These are phyloP conservation scores for Vidua chalybeata DNA, from an alignment of 2,113 vertebrate species.

Conservation along the genomic window DNA sequence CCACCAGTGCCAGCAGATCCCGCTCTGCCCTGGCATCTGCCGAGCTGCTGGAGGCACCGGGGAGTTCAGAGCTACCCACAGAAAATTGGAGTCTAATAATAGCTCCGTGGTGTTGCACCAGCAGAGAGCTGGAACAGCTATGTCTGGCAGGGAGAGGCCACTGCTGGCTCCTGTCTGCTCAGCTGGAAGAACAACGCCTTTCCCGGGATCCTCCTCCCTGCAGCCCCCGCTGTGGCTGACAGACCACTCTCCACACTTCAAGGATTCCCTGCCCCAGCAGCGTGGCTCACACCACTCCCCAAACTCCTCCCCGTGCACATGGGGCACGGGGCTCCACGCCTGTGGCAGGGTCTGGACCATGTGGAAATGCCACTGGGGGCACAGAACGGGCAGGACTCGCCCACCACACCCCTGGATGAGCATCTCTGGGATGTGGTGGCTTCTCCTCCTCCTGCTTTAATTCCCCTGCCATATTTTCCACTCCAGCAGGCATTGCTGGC, in stretches of 20 bases:
- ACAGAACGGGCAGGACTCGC: background rate
- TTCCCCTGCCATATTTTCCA: background rate
- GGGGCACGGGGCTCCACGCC: rapidly evolving
- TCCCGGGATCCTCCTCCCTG: background rate
- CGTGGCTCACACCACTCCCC: rapidly evolving
- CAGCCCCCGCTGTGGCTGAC: rapidly evolving
- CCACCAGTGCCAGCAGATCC: conserved; percentile 34
- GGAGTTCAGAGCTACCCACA: conserved; percentile 40
- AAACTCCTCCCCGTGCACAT: rapidly evolving
- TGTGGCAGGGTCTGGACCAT: background rate
- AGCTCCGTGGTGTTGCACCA: background rate
- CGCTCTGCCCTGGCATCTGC: conserved; percentile 21
- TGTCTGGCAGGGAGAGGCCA: background rate
- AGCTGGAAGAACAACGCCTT: background rate
- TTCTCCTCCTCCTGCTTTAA: background rate
- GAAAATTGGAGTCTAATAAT: conserved; percentile 45
- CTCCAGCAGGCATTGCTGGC: background rate
- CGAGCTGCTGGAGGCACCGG: conserved; percentile 22
- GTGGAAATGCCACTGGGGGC: background rate
- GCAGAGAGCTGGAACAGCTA: background rate
- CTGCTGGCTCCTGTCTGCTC: background rate
- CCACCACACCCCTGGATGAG: background rate
- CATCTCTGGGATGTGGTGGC: background rate
- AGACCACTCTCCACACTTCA: background rate
- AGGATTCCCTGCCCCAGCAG: background rate